Percentiles rank a stretch among this genome's conserved stretches.
phyloP scores from a whole-genome alignment of 2,888 invertebrate genomes.

The Orchesella flavescens region DNA sequence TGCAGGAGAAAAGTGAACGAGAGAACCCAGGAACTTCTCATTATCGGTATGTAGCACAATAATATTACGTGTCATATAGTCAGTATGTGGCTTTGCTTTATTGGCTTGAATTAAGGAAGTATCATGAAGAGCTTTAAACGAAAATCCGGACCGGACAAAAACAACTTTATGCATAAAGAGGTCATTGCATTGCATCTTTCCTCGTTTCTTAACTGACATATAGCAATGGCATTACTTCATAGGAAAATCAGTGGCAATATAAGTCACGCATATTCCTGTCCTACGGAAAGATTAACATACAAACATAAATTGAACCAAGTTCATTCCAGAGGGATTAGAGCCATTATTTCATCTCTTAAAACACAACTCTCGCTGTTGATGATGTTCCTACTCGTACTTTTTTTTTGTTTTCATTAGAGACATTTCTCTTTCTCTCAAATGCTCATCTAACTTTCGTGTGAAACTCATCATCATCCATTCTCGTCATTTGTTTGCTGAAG shows the following conservation, averaged over 20 bases:
- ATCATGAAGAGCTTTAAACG: conserved; percentile 10
- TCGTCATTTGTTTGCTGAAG: not conserved
- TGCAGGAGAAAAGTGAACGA: not conserved
- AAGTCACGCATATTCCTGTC: not conserved
- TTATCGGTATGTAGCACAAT: conserved; percentile 14
- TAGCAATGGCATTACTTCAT: not conserved
- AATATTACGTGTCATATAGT: conserved; percentile 12
- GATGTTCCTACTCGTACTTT: conserved; percentile 1
- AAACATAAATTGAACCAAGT: not conserved
- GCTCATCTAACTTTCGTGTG: conserved; percentile 8
- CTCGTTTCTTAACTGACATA: not conserved
- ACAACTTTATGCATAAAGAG: conserved; percentile 40
- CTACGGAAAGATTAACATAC: not conserved
- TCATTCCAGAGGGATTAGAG: conserved; percentile 26
- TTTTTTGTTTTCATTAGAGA: not conserved
- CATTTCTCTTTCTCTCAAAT: not conserved
- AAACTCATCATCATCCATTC: conserved; percentile 19
- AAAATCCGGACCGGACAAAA: conserved; percentile 36
- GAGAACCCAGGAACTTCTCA: conserved; percentile 20
- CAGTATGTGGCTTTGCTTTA: conserved; percentile 18
- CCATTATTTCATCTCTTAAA: not conserved
- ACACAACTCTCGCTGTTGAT: not conserved
- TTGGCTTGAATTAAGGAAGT: conserved; percentile 5
- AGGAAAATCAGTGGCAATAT: not conserved
- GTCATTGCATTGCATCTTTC: conserved; percentile 46